Evolutionary conservation across 2,113 vertebrate species (phyloP).

Genomic region (Vulpes vulpes): DNA sequence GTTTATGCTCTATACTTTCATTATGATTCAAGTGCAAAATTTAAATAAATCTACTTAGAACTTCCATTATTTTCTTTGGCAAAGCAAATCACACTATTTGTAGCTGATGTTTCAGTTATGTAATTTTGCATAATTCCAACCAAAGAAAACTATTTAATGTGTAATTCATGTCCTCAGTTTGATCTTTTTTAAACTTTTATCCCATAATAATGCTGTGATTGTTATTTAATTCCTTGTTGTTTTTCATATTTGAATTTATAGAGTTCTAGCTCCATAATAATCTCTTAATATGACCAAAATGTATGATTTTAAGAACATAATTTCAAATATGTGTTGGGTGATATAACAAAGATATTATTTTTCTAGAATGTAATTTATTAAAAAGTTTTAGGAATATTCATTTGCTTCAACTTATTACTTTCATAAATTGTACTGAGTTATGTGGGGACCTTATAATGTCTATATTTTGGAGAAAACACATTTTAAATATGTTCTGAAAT

Average conservation of each 20-base stretch:
- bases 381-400: background rate
- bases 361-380: background rate
- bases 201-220: background rate
- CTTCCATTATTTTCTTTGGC: slow-evolving; percentile 41
- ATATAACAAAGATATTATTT: background rate
- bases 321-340: background rate
- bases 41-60: slow-evolving; percentile 57
- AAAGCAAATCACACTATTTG: slow-evolving; percentile 11
- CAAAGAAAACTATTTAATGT: background rate
- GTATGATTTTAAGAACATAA: background rate
- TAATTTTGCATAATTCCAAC: background rate
- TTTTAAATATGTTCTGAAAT: slow-evolving; percentile 18
- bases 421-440: background rate
- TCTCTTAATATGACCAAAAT: background rate
- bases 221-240: background rate
- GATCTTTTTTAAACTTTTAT: background rate
- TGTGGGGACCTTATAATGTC: background rate
- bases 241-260: background rate
- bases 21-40: slow-evolving; percentile 37
- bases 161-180: background rate
- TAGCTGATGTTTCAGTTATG: background rate
- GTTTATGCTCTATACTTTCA: slow-evolving; percentile 11
- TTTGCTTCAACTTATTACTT: background rate
- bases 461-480: background rate
- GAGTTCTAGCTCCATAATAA: background rate